Conservation (phyloP, 2,888 invertebrate species). For the Brachynemurus nebulosus region DNA sequence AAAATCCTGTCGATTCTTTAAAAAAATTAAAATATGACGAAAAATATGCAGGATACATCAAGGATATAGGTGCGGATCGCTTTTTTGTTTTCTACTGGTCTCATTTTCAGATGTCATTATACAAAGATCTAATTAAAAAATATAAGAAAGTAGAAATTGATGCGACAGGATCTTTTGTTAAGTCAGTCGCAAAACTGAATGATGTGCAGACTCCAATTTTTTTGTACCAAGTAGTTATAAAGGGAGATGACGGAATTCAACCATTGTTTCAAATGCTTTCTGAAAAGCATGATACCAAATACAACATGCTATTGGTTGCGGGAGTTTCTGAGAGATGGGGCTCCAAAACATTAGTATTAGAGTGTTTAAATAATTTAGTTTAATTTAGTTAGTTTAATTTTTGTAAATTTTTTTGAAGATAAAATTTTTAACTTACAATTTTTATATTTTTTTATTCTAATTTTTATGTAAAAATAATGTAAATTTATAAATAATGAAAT, state of each 20-base stretch:
- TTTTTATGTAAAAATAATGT: too few relatives aligned
- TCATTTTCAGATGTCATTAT: slow-evolving; percentile 15
- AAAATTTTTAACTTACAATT: too few relatives aligned
- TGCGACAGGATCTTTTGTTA: slow-evolving; percentile 18
- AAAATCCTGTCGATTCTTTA: too few relatives aligned
- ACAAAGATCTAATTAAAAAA: slow-evolving; percentile 14
- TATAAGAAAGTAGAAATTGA: slow-evolving; percentile 16
- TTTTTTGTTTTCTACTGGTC: slow-evolving; percentile 16
- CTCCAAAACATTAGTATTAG: too few relatives aligned
- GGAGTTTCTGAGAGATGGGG: slow-evolving; percentile 8
- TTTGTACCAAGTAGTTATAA: slow-evolving; percentile 17
- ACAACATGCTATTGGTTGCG: slow-evolving; percentile 9
- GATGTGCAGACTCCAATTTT: slow-evolving; percentile 14
- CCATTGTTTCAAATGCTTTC: slow-evolving; percentile 19
- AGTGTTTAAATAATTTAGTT: too few relatives aligned
- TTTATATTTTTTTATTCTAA: too few relatives aligned
- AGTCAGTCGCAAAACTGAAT: slow-evolving; percentile 12
- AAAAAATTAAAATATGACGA: slow-evolving; percentile 12
- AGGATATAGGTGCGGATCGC: slow-evolving; percentile 14
- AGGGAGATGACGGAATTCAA: slow-evolving; percentile 14
- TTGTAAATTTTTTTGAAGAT: too few relatives aligned
- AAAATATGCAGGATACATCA: slow-evolving; percentile 13
- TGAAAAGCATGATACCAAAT: slow-evolving; percentile 10
- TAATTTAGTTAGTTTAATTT: too few relatives aligned
- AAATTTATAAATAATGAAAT: too few relatives aligned